Percentiles rank a stretch among this genome's conserved stretches.
Conservation (phyloP, 2,797 vertebrate genomes). For the Pelochelys cantorii region DNA sequence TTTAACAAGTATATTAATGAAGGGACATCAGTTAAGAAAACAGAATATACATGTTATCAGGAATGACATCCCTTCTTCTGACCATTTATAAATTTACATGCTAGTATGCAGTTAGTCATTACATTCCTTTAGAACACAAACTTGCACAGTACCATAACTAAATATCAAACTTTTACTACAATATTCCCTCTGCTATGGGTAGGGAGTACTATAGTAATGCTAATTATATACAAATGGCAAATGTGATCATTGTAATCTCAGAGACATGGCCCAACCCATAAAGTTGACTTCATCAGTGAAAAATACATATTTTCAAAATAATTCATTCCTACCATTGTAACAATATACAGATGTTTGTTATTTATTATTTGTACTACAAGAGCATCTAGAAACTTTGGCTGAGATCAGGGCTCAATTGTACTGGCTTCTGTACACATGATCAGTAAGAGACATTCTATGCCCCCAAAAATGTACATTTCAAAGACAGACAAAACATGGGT, state of each 20-base stretch:
- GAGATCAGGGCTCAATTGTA: background rate
- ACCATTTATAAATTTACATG: slow-evolving; percentile 44
- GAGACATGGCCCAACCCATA: background rate
- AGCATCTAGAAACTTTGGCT: background rate
- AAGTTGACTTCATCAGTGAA: background rate
- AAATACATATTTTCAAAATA: background rate
- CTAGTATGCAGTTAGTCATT: slow-evolving; percentile 18
- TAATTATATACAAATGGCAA: slow-evolving; percentile 25
- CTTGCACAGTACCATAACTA: slow-evolving; percentile 31
- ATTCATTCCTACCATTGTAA: background rate
- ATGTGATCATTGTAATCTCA: background rate
- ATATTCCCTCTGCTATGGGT: slow-evolving; percentile 22
- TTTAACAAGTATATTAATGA: slow-evolving; percentile 57
- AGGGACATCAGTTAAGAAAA: slow-evolving; percentile 50
- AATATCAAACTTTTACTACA: slow-evolving; percentile 31
- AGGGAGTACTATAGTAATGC: background rate
- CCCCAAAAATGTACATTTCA: background rate
- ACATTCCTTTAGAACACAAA: slow-evolving; percentile 35
- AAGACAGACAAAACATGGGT: background rate
- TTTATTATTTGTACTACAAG: background rate
- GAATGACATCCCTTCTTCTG: slow-evolving; percentile 34
- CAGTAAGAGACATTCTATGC: background rate
- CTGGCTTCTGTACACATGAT: background rate
- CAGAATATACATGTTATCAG: slow-evolving; percentile 50
- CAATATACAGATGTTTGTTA: background rate